Evolutionary conservation across 2,113 vertebrate species (phyloP), one percentile per base, ranked within the genome.

Genomic region (Orcinus orca): DNA sequence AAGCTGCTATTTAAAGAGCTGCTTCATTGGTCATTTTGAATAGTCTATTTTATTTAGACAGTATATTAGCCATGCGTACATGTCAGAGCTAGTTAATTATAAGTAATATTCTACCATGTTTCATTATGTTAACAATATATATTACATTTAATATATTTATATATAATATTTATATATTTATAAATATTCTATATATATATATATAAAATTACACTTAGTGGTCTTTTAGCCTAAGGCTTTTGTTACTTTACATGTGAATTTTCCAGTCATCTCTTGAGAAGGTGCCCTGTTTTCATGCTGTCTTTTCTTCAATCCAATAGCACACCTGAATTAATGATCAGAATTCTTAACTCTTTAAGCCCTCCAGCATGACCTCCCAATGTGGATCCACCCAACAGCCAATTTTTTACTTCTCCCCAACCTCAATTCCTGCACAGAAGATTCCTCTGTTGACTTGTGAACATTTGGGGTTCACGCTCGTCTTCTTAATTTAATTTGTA

Each of bases 81-180:
- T 94, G 26, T 79, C 77, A 86, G 10, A 93, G 60, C 21, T 92
- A 81, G 53, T 90, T 95, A 81, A 96, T 88, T 94, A 33, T 62
- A 62, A 95, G 3, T 53, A 67, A 67, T 80, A 90, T 31, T 96
- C 7, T 60, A 47, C 68, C 33, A 55, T 85, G 6, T 74, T 88
- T 70, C 6, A 89, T 91, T 71, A 58, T 81, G 17, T 93, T 58
- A 90, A 44, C 10, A 92, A 44, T 15, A 33, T 41, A 76, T 76
- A 65, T 85, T 62, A 62, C 60, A 31, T 31, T 31, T 65, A 65
- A 4, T 29, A 4, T 36, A 44, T 70, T 15, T 41, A 65, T 68
- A 92, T 53, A 53, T 5, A 6, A 15, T 53, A 53, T 53, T 17
- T 53, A 17, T 17, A 50, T 50, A 50, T 50, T 53, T 53, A 47